A percentile compares a stretch with the other conserved stretches of the same genome.
phyloP scores from a whole-genome alignment of 1,140 invertebrate species.

The Dryas iulia region DNA sequence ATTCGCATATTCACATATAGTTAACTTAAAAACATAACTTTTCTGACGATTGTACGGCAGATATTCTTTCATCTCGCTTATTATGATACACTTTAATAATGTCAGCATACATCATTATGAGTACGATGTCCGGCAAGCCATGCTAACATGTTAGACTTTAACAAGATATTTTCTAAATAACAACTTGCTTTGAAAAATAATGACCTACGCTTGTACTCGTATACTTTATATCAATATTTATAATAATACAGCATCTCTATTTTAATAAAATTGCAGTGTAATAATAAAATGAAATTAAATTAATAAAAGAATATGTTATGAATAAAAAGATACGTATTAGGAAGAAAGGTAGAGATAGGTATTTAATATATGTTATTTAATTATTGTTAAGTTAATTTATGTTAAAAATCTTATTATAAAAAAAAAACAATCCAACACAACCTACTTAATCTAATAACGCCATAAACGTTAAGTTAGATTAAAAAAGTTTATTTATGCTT shows the following conservation, averaged over 20 bases:
- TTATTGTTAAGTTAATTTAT: background rate
- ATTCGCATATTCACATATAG: background rate
- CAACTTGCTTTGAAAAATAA: constrained; percentile 20
- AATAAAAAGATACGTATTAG: no score
- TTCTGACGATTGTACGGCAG: constrained; percentile 34
- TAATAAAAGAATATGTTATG: no score
- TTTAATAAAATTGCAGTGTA: background rate
- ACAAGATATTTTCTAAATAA: constrained; percentile 26
- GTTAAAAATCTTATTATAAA: background rate
- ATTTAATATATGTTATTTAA: no score
- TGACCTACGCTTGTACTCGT: constrained; percentile 9
- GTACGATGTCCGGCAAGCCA: constrained; percentile 49
- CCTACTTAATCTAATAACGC: background rate
- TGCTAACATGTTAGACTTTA: constrained; percentile 43
- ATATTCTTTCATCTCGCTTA: constrained; percentile 54
- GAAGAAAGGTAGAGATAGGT: no score
- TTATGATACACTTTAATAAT: constrained; percentile 65
- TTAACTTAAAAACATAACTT: constrained; percentile 8
- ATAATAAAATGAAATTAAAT: no score
- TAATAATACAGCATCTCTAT: background rate
- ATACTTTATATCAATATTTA: background rate
- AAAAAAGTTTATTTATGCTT: background rate
- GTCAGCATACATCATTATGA: constrained; percentile 70
- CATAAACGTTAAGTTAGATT: background rate
- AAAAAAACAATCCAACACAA: background rate